Percentiles rank a stretch among this genome's conserved stretches.
phyloP scores from a whole-genome alignment of 2,113 vertebrate genomes.

The Dipodomys merriami region DNA sequence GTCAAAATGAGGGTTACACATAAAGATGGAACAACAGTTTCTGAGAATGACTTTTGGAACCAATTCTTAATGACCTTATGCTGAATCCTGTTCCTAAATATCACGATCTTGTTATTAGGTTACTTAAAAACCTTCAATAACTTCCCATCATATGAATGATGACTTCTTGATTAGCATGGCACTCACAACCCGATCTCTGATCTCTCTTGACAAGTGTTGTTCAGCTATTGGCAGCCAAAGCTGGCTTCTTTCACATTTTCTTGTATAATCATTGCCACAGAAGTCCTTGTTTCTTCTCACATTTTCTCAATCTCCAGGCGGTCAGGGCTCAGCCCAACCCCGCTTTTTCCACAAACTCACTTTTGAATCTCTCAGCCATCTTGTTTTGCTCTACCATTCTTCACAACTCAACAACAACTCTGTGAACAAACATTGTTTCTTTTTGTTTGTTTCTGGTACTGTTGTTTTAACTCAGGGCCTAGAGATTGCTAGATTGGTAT shows the following conservation, averaged over 20 bases:
- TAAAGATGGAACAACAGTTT: neutral
- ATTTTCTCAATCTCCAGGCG: neutral
- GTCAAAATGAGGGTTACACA: no score
- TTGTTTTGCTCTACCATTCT: neutral
- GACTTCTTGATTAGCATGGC: neutral
- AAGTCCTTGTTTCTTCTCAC: neutral
- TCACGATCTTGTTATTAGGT: neutral
- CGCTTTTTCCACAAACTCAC: neutral
- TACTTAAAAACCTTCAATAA: neutral
- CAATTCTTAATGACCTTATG: neutral
- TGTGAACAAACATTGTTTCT: no score
- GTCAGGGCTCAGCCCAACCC: neutral
- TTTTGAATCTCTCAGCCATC: neutral
- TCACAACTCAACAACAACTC: neutral
- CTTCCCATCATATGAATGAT: neutral
- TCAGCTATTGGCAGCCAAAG: accelerated
- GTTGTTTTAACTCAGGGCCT: no score
- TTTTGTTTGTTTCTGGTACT: no score
- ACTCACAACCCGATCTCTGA: neutral
- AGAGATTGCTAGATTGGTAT: no score
- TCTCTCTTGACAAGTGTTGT: neutral
- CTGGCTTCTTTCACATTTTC: neutral
- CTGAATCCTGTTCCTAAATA: neutral
- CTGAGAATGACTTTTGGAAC: neutral
- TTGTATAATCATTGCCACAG: neutral